Conservation (phyloP, 2,113 vertebrate species). For the Megaleporinus macrocephalus region DNA sequence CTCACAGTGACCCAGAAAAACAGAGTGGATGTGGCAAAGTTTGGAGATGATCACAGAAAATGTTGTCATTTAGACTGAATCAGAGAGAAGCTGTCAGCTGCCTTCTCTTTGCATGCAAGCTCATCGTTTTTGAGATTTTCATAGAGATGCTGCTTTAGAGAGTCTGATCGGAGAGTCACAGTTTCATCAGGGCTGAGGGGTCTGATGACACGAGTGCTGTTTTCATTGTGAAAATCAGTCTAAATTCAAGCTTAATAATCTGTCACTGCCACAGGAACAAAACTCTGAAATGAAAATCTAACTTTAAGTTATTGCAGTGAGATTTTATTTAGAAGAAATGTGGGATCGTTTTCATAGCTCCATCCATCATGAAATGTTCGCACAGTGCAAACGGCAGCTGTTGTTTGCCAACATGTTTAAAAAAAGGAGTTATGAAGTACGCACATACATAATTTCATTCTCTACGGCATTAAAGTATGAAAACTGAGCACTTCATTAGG, state of each 20-base stretch:
- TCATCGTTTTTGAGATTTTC: neutral
- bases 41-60: neutral
- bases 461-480: too few species aligned
- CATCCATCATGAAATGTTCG: too few species aligned
- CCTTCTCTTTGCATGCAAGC: neutral
- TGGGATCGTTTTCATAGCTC: too few species aligned
- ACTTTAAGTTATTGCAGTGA: too few species aligned
- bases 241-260: neutral
- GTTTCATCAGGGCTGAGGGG: neutral
- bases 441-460: too few species aligned
- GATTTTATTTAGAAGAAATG: too few species aligned
- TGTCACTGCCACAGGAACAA: neutral
- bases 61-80: constrained; percentile 1
- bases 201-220: neutral
- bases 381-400: too few species aligned
- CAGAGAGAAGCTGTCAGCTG: neutral
- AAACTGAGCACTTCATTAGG: too few species aligned
- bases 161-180: too few species aligned
- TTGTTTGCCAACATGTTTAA: too few species aligned
- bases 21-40: neutral
- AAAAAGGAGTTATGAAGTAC: too few species aligned
- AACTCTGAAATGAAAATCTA: too few species aligned
- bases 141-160: neutral
- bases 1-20: constrained; percentile 19
- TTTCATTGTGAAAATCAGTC: neutral